Evolutionary conservation across 2,113 vertebrate species (phyloP), one percentile per base, ranked within the genome.

Genomic region (Pyxicephalus adspersus): DNA sequence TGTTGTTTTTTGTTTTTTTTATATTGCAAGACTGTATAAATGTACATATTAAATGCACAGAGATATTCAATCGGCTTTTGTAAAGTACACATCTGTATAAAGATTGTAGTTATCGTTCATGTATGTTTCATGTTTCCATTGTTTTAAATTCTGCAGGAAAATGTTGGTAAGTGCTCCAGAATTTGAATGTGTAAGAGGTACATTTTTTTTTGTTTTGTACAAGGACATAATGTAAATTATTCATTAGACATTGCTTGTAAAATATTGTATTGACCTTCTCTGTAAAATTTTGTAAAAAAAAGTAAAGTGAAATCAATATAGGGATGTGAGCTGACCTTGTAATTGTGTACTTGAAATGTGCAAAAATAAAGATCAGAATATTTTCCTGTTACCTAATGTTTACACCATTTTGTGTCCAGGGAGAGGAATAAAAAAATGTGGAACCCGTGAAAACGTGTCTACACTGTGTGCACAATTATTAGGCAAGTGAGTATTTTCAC

Each of bases 221-320:
- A 93, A 91, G 91, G 89, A 92, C 95, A 95, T 95, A 95, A 95
- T 95, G 94, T 97, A 96, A 97, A 95, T 98, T 97, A 97, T 96
- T 97, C 95, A 97, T 95, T 98, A 97, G 94, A 96, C 95, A 95
- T 93, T 93, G 89, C 94, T 95, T 93, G 92, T 97, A 96, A 95
- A 95, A 96, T 94, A 93, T 92, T 94, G 88, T 94, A 92, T 82
- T 91, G 91, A 93, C 89, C 90, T 93, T 95, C 94, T 95, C 93
- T 98, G 95, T 96, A 96, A 89, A 94, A 82, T 64, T 95, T 94
- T 96, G 94, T 86, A 82, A 93, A 94, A 94, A n/a, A 95, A 94
- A 92, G 87, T 92, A 92, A 91, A 89, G 86, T 86, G 85, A 85
- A 87, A 91, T 89, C 89, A 91, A 90, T 94, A 94, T 95, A 93